These are phyloP conservation scores for Littorina saxatilis DNA, from an alignment of 1,140 invertebrate genomes.

Conservation along the genomic window DNA sequence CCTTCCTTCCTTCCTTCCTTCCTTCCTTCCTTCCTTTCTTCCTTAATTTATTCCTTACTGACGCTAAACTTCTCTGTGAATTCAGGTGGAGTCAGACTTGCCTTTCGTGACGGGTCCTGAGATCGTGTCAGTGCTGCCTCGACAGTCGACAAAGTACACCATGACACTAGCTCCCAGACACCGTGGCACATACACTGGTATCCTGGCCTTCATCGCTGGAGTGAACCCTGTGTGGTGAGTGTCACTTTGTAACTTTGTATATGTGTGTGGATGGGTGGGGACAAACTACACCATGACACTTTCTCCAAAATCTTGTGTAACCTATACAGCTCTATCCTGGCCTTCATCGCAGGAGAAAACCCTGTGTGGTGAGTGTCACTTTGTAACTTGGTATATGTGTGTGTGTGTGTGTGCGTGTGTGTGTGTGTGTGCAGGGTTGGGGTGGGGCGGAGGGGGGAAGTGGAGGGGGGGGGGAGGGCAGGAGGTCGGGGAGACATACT, in stretches of 20 bases:
- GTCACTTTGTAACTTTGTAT: background rate
- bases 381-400: background rate
- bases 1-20: no score
- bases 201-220: slow-evolving; percentile 71
- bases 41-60: no score
- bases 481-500: no score
- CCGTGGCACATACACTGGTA: slow-evolving; percentile 70
- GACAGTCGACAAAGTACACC: slow-evolving; percentile 66
- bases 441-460: no score
- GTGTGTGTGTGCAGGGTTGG: background rate
- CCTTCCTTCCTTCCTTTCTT: no score
- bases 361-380: slow-evolving; percentile 65
- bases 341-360: slow-evolving; percentile 70
- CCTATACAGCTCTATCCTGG: slow-evolving; percentile 69
- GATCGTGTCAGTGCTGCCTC: slow-evolving; percentile 66
- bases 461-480: no score
- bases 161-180: slow-evolving; percentile 62
- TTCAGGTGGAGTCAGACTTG: slow-evolving; percentile 72
- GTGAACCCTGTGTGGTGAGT: slow-evolving; percentile 70
- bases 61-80: no score
- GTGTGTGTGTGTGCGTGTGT: background rate
- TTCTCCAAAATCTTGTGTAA: slow-evolving; percentile 64
- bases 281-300: slow-evolving; percentile 67
- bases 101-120: slow-evolving; percentile 68
- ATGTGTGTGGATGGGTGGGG: background rate